Base-by-base conservation (phyloP, 2,113 vertebrate genomes). In the Xenus cinereus region DNA sequence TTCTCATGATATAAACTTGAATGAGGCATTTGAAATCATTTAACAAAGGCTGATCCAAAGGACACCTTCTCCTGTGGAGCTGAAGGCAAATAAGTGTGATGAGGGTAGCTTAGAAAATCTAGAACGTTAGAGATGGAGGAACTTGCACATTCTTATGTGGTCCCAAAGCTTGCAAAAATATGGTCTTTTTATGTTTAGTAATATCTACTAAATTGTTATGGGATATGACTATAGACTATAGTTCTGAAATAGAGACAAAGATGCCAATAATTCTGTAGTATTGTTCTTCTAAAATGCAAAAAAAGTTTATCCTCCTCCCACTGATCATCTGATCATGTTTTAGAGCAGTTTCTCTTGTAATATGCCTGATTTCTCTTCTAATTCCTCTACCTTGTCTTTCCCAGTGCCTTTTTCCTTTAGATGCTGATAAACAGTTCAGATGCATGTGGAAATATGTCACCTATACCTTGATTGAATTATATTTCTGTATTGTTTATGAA, bases 401-500 rank as follows among this genome's bases (percentile, higher is more conserved):
- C 88, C 59, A 91, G 51, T 83, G 74, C 82, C 59, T 84, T 81
- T 93, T 96, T 68, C 46, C 72, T 87, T 71, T 69, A 93, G 63
- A 73, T 84, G 45, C 95, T 37, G 35, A 62, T 62, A 35, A 95
- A 92, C 72, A 91, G 93, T 97, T 96, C 75, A 92, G 69, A 21
- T 86, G 48, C 84, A 82, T 6, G 54, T 76, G 96, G 95, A 95
- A 93, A 97, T 93, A 91, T 39, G 94, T 96, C 88, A 97, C 50
- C 87, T 89, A 51, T 78, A 93, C 50, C 94, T 97, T 95, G 94
- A 91, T 45, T 95, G 72, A 95, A 96, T 97, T 97, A 89, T 89
- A 95, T 96, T 95, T 95, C 87, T 92, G 14, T 93, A 82, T 97
- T 96, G 91, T 93, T 95, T 97, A 93, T 97, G 81, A 91, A 93